phyloP scores from a whole-genome alignment of 1,140 invertebrate species.

The Geopemphigus sp. region DNA sequence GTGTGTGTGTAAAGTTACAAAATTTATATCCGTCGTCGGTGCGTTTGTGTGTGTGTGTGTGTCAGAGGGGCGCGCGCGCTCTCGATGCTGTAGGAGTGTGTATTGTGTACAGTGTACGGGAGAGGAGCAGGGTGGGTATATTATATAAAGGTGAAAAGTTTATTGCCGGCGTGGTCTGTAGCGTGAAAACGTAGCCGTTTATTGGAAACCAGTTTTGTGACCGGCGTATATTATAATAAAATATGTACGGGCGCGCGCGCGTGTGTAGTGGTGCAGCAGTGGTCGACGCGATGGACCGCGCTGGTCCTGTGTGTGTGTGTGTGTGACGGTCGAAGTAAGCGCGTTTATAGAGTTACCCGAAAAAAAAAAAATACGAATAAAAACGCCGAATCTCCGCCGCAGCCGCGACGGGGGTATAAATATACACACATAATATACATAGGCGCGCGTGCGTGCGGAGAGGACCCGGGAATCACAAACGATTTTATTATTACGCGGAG shows the following conservation, averaged over 20 bases:
- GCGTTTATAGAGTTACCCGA: neutral
- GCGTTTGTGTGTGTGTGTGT: neutral
- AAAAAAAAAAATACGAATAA: neutral
- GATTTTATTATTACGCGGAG: neutral
- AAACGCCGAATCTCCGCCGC: neutral
- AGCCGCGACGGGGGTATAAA: too few relatives aligned
- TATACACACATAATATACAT: neutral
- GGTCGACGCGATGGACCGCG: neutral
- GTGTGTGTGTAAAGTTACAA: neutral
- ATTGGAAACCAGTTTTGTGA: slow-evolving; percentile 31
- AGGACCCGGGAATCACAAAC: neutral
- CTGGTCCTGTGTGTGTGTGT: neutral
- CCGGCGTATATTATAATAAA: too few relatives aligned
- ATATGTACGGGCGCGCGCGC: too few relatives aligned
- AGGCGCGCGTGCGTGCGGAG: neutral
- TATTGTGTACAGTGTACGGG: neutral
- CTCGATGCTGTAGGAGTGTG: neutral
- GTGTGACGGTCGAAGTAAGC: too few relatives aligned
- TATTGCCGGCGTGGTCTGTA: slow-evolving; percentile 6
- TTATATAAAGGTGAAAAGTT: slow-evolving; percentile 22
- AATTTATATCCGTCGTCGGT: neutral
- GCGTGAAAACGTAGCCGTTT: slow-evolving; percentile 15
- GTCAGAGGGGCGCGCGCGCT: neutral
- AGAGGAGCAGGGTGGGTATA: neutral
- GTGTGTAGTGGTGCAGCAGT: neutral